Conservation (phyloP, 2,888 invertebrate genomes). For the Thymelicus sylvestris region DNA sequence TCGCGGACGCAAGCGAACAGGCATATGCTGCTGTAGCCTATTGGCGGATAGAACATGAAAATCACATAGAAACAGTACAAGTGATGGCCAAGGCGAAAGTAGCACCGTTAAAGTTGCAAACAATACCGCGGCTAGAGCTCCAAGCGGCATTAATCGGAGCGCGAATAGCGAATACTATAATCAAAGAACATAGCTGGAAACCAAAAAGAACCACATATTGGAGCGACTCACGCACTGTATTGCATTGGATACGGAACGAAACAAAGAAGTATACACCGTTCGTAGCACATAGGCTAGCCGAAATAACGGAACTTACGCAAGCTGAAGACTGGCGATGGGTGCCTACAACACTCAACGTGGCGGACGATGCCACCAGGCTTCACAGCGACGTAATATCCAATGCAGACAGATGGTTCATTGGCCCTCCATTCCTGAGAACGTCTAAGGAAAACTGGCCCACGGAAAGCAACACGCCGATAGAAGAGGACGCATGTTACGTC, state of each 20-base stretch:
- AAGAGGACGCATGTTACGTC: background rate
- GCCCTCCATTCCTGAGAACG: background rate
- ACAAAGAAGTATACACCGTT: constrained; percentile 29
- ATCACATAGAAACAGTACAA: background rate
- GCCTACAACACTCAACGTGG: background rate
- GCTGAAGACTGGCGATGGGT: constrained; percentile 12
- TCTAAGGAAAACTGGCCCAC: background rate
- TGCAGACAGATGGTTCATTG: background rate
- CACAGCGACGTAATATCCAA: background rate
- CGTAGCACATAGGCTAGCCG: constrained; percentile 40
- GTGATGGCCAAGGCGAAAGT: constrained; percentile 21
- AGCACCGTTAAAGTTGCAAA: constrained; percentile 14
- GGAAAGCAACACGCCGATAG: background rate
- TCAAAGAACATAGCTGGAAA: constrained; percentile 27
- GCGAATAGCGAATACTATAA: constrained; percentile 30
- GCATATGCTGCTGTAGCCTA: constrained; percentile 26
- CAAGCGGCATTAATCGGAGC: constrained; percentile 26
- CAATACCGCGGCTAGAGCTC: constrained; percentile 22
- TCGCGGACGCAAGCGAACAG: constrained; percentile 13
- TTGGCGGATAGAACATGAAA: constrained; percentile 1
- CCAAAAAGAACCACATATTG: constrained; percentile 27
- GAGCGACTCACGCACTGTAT: constrained; percentile 38
- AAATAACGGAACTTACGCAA: constrained; percentile 28
- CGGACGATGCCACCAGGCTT: background rate
- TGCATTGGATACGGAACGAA: constrained; percentile 39